A percentile compares a stretch with the other conserved stretches of the same genome.
Evolutionary conservation across 2,888 invertebrate species (phyloP).

Genomic region (Ligdia adustata): DNA sequence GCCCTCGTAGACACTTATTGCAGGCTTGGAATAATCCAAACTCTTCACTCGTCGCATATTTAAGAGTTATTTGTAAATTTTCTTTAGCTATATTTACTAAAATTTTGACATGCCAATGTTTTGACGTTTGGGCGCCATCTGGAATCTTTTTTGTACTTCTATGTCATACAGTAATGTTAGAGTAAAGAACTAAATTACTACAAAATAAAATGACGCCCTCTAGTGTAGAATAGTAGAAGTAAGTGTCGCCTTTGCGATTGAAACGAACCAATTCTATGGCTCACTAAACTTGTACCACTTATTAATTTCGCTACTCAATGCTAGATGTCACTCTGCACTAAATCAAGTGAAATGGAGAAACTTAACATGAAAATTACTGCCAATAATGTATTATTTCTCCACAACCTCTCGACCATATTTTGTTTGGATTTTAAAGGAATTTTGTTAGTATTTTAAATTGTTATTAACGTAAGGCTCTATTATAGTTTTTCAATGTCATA

Average conservation of each 20-base stretch:
- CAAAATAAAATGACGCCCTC: background rate
- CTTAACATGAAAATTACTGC: no score
- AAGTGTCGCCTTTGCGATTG: background rate
- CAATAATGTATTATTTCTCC: no score
- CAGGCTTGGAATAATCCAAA: slow-evolving; percentile 1
- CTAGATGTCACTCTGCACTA: slow-evolving; percentile 10
- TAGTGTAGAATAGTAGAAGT: background rate
- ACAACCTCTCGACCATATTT: no score
- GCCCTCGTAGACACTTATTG: slow-evolving; percentile 9
- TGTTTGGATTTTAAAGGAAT: no score
- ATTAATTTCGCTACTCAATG: slow-evolving; percentile 1
- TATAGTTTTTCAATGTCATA: no score
- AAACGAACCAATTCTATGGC: no score
- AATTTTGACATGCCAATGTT: slow-evolving; percentile 22
- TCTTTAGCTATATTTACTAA: slow-evolving; percentile 14
- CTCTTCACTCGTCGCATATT: slow-evolving; percentile 19
- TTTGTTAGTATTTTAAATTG: no score
- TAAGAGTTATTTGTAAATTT: background rate
- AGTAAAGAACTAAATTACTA: background rate
- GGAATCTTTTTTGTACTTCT: background rate
- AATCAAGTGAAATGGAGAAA: no score
- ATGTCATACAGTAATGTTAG: no score
- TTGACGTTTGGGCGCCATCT: background rate
- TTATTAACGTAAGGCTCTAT: no score
- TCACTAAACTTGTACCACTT: no score